Base-by-base conservation (phyloP, 30 jellyfish, hydroid and myxozoan genomes). In the Kudoa iwatai region DNA sequence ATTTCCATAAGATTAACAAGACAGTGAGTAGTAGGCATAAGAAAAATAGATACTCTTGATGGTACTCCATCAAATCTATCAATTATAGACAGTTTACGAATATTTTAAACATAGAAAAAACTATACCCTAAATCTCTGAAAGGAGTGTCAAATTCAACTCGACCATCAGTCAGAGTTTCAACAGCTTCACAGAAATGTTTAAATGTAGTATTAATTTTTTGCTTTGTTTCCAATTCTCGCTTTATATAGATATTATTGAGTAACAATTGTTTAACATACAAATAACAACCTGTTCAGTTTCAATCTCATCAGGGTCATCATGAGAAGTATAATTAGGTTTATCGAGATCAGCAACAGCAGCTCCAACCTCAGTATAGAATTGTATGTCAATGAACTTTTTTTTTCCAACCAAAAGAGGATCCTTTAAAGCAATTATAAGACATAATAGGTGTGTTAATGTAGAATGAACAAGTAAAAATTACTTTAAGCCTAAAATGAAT, bases 111-210 rank as follows among this genome's bases (percentile, higher is more conserved):
- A n/a, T n/a, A n/a, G n/a, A n/a, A n/a, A n/a, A n/a, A n/a, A n/a
- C n/a, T n/a, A n/a, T n/a, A n/a, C n/a, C 88, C 88, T n/a, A 77
- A 59, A 32, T 77, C 96, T 33, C 96, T 54, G 47, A 65, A 62
- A 2, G 96, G 96, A 16, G 62, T 64, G 33, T 77, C 96, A 39
- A 77, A 77, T 33, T 77, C 96, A 2, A 77, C 62, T 44, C 53
- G 83, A 17, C 88, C 88, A 42, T 77, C 88, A 1, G 96, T 77
- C 11, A 77, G 53, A 14, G 84, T 87, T 45, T 77, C 96, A 15
- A 77, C 58, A 43, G 61, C 62, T 47, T 77, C 96, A 24, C 51
- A 61, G 59, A 77, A 77, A 1, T 61, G 58, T 46, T 63, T 77
- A 53, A 62, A 77, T 7, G 88, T 87, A 1, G 85, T 74, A 31